Evolutionary conservation across 2,113 vertebrate genomes (phyloP), one percentile per base, ranked within the genome.

Genomic region (Macroglossus sobrinus): DNA sequence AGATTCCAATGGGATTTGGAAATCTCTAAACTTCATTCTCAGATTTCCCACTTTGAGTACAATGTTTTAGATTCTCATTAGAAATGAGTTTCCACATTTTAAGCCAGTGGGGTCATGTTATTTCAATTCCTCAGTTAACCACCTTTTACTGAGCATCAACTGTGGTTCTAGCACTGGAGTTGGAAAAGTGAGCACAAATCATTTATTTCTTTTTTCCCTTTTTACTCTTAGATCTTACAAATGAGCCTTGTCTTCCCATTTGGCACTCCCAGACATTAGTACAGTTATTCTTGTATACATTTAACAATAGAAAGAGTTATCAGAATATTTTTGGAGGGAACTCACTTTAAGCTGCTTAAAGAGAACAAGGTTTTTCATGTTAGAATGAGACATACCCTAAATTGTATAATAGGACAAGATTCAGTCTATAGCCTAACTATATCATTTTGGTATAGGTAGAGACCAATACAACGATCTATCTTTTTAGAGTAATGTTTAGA

Each of bases 1-100:
- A 61, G 38, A 89, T 97, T 86, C 53, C 33, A 45, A 22, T 64
- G 38, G 45, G 45, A 74, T 94, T 86, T 84, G 1, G 33, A 89
- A 66, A 21, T 74, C 10, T 91, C 57, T 64, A 75, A 57, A 94
- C 93, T 69, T 92, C 50, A 81, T 96, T 85, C 57, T 16, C 57
- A 79, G n/a, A 72, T 96, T 91, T 78, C 35, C 3, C 35, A 33
- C 8, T 7, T 0, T 57, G 7, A 82, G n/a, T 50, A 59, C 72
- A 85, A 76, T 19, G 63, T 40, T 85, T 91, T 93, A 59, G 74
- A 12, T 6, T 94, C 11, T 78, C n/a, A 12, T 79, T 91, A 81
- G n/a, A n/a, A 92, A 85, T 59, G 47, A 95, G 38, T 0, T 43
- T 84, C 45, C 69, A 24, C 71, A 11, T 78, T 93, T 93, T 92